phyloP scores from a whole-genome alignment of 2,797 vertebrate genomes.

The Darevskia mixta region DNA sequence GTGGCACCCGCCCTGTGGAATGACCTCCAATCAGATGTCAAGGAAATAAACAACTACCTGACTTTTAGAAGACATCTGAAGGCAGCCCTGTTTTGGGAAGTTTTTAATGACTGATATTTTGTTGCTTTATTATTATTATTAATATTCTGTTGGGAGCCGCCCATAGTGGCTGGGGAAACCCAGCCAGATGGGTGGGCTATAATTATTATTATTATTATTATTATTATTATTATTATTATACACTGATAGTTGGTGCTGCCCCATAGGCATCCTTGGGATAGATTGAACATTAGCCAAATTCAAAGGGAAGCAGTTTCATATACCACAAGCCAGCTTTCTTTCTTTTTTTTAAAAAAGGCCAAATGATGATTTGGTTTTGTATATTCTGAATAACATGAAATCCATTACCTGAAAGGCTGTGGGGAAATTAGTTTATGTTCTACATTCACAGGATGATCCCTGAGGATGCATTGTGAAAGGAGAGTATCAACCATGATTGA shows the following conservation, averaged over 20 bases:
- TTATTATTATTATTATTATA: no score
- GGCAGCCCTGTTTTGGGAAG: no score
- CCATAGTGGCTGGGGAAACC: no score
- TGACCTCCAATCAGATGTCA: rapidly evolving
- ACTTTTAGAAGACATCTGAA: no score
- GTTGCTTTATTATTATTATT: no score
- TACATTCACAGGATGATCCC: background rate
- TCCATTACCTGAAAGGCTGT: background rate
- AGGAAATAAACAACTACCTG: no score
- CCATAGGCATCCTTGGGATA: background rate
- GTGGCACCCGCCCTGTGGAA: no score
- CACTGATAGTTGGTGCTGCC: background rate
- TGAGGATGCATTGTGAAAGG: background rate
- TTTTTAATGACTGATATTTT: no score
- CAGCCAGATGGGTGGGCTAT: no score
- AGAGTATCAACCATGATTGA: background rate
- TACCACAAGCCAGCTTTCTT: background rate
- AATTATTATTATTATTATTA: no score
- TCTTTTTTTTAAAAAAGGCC: background rate
- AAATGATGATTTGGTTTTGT: background rate
- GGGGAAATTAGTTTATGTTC: background rate
- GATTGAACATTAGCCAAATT: background rate
- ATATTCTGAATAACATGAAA: background rate
- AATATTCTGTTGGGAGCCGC: no score
- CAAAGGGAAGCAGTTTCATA: background rate